Evolutionary conservation across 2,888 invertebrate genomes (phyloP).

Genomic region (Cerastis leucographa): DNA sequence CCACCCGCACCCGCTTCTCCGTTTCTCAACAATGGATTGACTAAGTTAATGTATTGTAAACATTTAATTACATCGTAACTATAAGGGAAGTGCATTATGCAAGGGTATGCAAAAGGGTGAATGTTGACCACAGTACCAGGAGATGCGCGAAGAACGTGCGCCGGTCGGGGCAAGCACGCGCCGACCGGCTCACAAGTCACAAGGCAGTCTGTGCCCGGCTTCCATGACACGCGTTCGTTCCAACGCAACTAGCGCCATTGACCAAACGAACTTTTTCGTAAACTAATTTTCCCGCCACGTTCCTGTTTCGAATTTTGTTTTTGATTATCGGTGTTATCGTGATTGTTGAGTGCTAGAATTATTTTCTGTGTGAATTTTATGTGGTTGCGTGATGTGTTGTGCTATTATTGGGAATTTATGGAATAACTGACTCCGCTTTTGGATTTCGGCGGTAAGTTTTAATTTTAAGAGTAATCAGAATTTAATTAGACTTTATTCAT

Average conservation of each 20-base stretch:
- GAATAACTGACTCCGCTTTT: slow-evolving; percentile 59
- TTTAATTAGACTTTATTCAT: slow-evolving; percentile 21
- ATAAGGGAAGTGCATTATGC: slow-evolving; percentile 73
- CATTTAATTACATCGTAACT: slow-evolving; percentile 64
- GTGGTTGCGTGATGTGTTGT: slow-evolving; percentile 75
- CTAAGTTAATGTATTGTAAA: slow-evolving; percentile 60
- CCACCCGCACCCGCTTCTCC: slow-evolving; percentile 9
- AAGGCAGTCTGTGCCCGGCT: slow-evolving; percentile 79
- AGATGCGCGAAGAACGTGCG: slow-evolving; percentile 86
- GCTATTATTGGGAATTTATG: slow-evolving; percentile 74
- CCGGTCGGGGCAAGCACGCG: slow-evolving; percentile 73
- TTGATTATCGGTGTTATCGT: slow-evolving; percentile 67
- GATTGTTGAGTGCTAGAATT: slow-evolving; percentile 76
- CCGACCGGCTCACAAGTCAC: slow-evolving; percentile 75
- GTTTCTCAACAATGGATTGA: slow-evolving; percentile 38
- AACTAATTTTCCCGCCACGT: slow-evolving; percentile 84
- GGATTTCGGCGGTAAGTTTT: slow-evolving; percentile 64
- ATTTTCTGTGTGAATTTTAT: slow-evolving; percentile 77
- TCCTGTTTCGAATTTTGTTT: slow-evolving; percentile 66
- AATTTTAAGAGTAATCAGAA: slow-evolving; percentile 58
- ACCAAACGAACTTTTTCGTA: slow-evolving; percentile 85
- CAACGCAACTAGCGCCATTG: slow-evolving; percentile 62
- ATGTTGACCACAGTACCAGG: slow-evolving; percentile 69
- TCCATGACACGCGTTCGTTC: slow-evolving; percentile 74
- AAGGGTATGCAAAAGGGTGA: slow-evolving; percentile 79